Base-by-base conservation (phyloP, 1,140 invertebrate genomes). In the Maconellicoccus hirsutus region DNA sequence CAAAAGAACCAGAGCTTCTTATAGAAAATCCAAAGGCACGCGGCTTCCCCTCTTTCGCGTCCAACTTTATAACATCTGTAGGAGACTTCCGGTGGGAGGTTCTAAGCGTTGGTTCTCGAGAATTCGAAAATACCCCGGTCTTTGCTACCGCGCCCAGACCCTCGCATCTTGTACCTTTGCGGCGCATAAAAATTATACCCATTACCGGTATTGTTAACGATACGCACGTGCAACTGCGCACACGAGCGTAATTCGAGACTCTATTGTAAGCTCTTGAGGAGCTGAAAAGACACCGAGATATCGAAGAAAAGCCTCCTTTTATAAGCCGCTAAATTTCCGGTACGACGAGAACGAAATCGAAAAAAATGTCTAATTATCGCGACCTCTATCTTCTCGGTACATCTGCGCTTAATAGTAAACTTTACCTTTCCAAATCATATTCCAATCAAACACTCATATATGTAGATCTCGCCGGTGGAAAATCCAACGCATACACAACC, bases 41-140 rank as follows among this genome's bases (percentile, higher is more conserved):
- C 61, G 61, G 61, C 61, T 10, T 25, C 21, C 2, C 8, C 52
- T 19, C n/a, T 33, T 33, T 4, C 42, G n/a, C 42, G 6, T 6
- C 6, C 61, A 66, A 66, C 61, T 66, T 66, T 66, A 19, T 61
- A 66, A 66, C 61, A 66, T 66, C 61, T 66, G 61, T 66, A 66
- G 21, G 21, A 66, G 61, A 66, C 61, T 66, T 66, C 61, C 61
- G 61, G 61, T 66, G 61, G 61, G 61, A 66, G 61, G 61, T 66
- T 23, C 61, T 22, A 14, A 6, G 33, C 33, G 6, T 38, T 14
- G 33, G 6, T 7, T 14, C 6, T 14, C 14, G n/a, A 16, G 10
- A 52, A 16, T 52, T 52, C 42, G 42, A 52, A 52, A 19, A 52
- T n/a, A n/a, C n/a, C n/a, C n/a, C n/a, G n/a, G n/a, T n/a, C n/a